A percentile compares a stretch with the other conserved stretches of the same genome.
These are phyloP conservation scores for Polymixis lichenea DNA, from an alignment of 2,888 invertebrate genomes.

Conservation along the genomic window DNA sequence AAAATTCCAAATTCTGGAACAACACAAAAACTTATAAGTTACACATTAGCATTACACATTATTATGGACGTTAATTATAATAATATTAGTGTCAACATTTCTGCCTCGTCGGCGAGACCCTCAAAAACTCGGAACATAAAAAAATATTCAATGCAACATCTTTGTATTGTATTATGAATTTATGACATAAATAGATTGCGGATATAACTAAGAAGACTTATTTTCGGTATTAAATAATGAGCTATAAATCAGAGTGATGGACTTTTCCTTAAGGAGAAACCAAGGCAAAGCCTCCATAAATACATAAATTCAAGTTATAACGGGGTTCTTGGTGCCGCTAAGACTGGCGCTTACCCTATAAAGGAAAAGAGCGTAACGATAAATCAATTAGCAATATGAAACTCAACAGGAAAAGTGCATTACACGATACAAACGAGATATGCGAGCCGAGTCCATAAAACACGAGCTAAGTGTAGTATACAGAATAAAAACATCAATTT, in stretches of 20 bases:
- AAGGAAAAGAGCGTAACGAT: slow-evolving; percentile 65
- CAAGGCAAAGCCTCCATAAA: slow-evolving; percentile 32
- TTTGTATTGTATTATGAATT: slow-evolving; percentile 29
- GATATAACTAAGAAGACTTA: slow-evolving; percentile 17
- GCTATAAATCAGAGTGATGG: slow-evolving; percentile 11
- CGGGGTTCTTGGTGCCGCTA: slow-evolving; percentile 52
- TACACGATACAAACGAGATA: slow-evolving; percentile 48
- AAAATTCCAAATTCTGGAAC: background rate
- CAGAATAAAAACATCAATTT: slow-evolving; percentile 50
- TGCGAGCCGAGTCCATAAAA: slow-evolving; percentile 56
- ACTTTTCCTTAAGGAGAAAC: slow-evolving; percentile 24
- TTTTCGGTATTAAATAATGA: slow-evolving; percentile 29
- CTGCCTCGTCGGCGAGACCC: slow-evolving; percentile 20
- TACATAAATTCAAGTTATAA: slow-evolving; percentile 48
- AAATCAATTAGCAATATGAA: slow-evolving; percentile 67
- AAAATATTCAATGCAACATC: slow-evolving; percentile 44
- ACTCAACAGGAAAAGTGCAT: slow-evolving; percentile 54
- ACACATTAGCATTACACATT: background rate
- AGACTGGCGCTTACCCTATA: slow-evolving; percentile 59
- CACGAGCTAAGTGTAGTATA: slow-evolving; percentile 42
- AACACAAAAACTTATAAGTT: background rate
- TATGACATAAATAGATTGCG: slow-evolving; percentile 30
- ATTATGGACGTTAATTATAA: background rate
- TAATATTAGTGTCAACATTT: background rate
- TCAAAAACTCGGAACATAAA: slow-evolving; percentile 45